phyloP scores from a whole-genome alignment of 2,113 vertebrate genomes.

The Melanerpes formicivorus region DNA sequence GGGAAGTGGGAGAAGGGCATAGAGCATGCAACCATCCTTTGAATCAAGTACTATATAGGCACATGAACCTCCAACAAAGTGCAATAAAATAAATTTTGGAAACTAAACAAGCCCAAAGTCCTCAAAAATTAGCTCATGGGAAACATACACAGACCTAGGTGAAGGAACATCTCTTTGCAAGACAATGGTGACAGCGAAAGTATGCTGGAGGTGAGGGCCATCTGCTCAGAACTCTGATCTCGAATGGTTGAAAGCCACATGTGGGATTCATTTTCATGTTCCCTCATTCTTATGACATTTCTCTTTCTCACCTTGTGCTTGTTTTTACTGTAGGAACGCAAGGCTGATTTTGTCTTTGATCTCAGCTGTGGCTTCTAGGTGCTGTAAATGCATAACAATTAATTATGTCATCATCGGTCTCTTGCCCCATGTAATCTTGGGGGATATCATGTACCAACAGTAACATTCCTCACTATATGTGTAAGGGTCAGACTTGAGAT shows the following conservation, averaged over 20 bases:
- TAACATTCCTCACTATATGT: neutral
- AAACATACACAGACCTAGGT: neutral
- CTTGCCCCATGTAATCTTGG: slow-evolving; percentile 16
- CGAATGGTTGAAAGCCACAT: neutral
- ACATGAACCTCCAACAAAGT: neutral
- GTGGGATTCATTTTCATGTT: neutral
- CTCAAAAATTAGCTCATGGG: neutral
- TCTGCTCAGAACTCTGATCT: neutral
- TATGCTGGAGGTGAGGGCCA: neutral
- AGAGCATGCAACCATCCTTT: neutral
- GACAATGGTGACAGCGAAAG: neutral
- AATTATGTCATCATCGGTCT: slow-evolving; percentile 31
- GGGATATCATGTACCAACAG: slow-evolving; percentile 27
- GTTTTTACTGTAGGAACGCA: neutral
- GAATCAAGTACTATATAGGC: neutral
- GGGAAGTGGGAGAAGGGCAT: neutral
- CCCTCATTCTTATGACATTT: neutral
- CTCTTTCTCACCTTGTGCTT: slow-evolving; percentile 11
- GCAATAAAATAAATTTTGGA: neutral
- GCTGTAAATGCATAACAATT: slow-evolving; percentile 28
- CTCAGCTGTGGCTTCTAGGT: neutral
- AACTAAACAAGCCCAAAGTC: neutral
- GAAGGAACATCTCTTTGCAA: neutral
- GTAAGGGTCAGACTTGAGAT: slow-evolving; percentile 24
- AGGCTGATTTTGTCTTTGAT: slow-evolving; percentile 20